Evolutionary conservation across 53 echinoderm and acorn worm genomes (phyloP).

Genomic region (Paelopatides confundens): DNA sequence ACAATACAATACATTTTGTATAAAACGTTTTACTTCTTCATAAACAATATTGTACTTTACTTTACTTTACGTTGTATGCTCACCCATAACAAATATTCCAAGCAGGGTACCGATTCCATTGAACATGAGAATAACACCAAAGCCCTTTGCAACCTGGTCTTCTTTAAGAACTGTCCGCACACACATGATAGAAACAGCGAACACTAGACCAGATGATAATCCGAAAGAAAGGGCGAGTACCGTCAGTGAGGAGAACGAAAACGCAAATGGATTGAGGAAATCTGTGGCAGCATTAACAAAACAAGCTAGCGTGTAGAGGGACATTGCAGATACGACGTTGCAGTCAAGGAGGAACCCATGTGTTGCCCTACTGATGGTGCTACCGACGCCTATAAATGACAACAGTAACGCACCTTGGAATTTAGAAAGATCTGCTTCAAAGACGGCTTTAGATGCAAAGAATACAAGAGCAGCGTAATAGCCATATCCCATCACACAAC

Average conservation of each 20-base stretch:
- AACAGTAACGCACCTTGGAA: not conserved
- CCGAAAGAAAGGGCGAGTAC: constrained; percentile 6
- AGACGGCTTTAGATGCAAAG: constrained; percentile 30
- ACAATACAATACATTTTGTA: too few relatives aligned
- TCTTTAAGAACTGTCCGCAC: not conserved
- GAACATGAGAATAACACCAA: constrained; percentile 25
- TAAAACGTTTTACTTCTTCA: too few relatives aligned
- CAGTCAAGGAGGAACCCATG: constrained; percentile 32
- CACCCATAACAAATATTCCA: constrained; percentile 38
- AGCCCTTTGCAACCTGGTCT: not conserved
- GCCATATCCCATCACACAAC: constrained; percentile 12
- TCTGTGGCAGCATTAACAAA: not conserved
- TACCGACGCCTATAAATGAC: constrained; percentile 29
- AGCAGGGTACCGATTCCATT: constrained; percentile 22
- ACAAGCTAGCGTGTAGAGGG: constrained; percentile 23
- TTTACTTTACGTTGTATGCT: too few relatives aligned
- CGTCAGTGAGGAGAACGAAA: not conserved
- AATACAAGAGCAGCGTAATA: constrained; percentile 8
- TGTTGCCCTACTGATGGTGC: constrained; percentile 2
- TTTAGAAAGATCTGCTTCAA: not conserved
- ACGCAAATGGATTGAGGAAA: constrained; percentile 13
- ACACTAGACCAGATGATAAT: not conserved
- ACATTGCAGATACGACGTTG: not conserved
- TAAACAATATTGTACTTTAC: too few relatives aligned
- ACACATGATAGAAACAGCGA: constrained; percentile 32